These are phyloP conservation scores for Stichopus chloronotus DNA, from an alignment of 35 echinoderm and acorn worm genomes.

Conservation along the genomic window DNA sequence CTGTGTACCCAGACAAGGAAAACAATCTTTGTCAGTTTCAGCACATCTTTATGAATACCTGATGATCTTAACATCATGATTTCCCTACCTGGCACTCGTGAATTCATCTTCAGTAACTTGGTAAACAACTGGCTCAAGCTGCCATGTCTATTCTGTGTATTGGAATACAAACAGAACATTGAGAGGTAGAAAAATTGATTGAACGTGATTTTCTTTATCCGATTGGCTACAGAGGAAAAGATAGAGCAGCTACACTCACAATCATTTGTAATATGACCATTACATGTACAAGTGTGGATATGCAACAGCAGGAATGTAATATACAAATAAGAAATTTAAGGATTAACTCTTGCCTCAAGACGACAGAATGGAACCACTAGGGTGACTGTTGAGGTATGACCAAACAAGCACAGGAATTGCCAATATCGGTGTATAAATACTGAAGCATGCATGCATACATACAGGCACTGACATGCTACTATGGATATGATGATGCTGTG, in stretches of 20 bases:
- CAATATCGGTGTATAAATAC: too few relatives aligned
- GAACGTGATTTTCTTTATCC: neutral
- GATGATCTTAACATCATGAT: neutral
- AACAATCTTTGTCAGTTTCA: neutral
- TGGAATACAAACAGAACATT: neutral
- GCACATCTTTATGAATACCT: neutral
- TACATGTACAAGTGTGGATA: too few relatives aligned
- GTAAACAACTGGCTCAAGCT: constrained; percentile 68
- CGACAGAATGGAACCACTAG: too few relatives aligned
- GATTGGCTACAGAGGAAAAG: neutral
- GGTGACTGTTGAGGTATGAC: too few relatives aligned
- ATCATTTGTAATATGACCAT: neutral
- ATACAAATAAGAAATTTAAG: too few relatives aligned
- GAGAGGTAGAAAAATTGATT: neutral
- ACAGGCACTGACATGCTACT: too few relatives aligned
- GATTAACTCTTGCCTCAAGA: too few relatives aligned
- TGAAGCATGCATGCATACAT: too few relatives aligned
- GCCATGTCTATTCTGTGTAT: constrained; percentile 57
- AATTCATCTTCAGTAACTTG: constrained; percentile 76
- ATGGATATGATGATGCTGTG: too few relatives aligned
- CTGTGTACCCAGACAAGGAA: neutral
- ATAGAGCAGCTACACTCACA: neutral
- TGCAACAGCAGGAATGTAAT: too few relatives aligned
- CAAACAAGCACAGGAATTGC: too few relatives aligned
- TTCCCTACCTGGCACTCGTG: constrained; percentile 69